A percentile compares a stretch with the other conserved stretches of the same genome.
Evolutionary conservation across 2,797 vertebrate species (phyloP).

Genomic region (Cossypha heuglini): DNA sequence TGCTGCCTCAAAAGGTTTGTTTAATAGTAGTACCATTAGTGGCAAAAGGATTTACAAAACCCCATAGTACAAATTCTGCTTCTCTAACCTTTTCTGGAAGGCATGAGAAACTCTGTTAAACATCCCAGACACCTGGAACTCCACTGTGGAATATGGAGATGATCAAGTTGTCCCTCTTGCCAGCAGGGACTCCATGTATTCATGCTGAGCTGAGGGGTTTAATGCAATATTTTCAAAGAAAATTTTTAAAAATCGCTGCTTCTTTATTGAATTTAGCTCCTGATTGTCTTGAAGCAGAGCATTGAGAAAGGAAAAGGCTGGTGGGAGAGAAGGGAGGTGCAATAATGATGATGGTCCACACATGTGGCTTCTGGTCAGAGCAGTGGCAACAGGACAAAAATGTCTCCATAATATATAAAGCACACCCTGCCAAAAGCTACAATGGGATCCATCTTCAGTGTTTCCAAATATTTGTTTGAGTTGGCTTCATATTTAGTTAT

Average conservation of each 20-base stretch:
- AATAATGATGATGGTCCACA: background rate
- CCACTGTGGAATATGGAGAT: background rate
- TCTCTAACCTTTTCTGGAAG: background rate
- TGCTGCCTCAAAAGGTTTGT: background rate
- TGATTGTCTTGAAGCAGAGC: background rate
- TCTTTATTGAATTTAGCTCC: background rate
- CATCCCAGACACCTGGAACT: background rate
- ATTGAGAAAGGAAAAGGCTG: background rate
- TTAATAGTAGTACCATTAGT: background rate
- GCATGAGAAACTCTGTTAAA: background rate
- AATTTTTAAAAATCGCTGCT: background rate
- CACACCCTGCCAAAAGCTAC: background rate
- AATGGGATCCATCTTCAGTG: background rate
- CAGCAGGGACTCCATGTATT: background rate
- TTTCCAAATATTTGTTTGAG: constrained; percentile 14
- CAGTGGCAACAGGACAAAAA: background rate
- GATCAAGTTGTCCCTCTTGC: background rate
- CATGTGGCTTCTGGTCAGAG: background rate
- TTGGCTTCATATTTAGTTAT: constrained; percentile 1
- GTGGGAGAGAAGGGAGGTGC: background rate
- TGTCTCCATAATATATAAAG: accelerated
- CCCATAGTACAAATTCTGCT: background rate
- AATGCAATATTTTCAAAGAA: background rate
- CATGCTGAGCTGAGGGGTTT: background rate
- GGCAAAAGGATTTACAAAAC: background rate